These are phyloP conservation scores for Cheirogaleus major DNA, from an alignment of 2,797 vertebrate species.

Conservation along the genomic window DNA sequence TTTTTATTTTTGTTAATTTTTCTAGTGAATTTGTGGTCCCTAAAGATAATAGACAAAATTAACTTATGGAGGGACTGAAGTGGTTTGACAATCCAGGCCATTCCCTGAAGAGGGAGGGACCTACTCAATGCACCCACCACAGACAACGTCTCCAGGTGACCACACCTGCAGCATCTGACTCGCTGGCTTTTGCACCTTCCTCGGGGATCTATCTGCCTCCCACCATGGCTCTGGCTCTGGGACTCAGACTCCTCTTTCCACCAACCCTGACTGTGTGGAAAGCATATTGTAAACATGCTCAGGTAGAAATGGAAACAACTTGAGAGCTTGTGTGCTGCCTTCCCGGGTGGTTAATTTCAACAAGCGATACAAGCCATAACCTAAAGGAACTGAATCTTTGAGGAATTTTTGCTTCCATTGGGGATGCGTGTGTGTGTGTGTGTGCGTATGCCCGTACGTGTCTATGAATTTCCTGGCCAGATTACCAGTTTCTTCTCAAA, in stretches of 20 bases:
- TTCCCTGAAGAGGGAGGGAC: background rate
- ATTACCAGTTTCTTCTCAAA: background rate
- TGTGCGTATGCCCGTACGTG: accelerated
- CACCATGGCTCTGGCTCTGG: background rate
- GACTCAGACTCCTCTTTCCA: accelerated
- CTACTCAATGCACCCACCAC: background rate
- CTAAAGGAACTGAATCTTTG: background rate
- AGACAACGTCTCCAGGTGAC: background rate
- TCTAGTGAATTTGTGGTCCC: background rate
- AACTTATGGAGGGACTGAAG: background rate
- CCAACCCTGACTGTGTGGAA: background rate
- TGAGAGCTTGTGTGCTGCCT: background rate
- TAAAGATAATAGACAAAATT: background rate
- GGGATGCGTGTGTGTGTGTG: too few relatives aligned
- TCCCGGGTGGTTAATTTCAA: background rate
- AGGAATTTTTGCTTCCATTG: background rate
- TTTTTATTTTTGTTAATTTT: background rate
- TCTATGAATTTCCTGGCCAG: background rate
- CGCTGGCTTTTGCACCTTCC: background rate
- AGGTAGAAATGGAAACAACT: background rate
- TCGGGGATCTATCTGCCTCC: background rate
- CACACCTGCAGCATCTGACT: background rate
- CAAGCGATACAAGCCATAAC: background rate
- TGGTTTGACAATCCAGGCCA: background rate
- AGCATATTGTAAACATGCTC: background rate